Base-by-base conservation (phyloP, 2,113 vertebrate genomes). In the Mesoclemmys tuberculata region DNA sequence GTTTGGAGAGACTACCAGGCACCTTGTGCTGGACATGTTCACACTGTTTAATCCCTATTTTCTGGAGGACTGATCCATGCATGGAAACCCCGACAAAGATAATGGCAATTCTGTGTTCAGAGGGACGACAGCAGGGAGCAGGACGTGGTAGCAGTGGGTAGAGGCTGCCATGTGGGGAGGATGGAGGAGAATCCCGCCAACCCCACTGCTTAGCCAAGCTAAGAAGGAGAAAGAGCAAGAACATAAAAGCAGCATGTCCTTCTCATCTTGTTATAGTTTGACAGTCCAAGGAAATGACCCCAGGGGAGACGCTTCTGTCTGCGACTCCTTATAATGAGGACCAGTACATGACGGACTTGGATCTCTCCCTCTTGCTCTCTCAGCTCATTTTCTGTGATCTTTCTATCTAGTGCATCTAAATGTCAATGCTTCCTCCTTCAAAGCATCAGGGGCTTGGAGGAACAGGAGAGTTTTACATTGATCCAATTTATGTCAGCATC, bases 261-360 rank as follows among this genome's bases (percentile, higher is more conserved):
- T 84, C 55, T 94, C 64, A 91, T 89, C 77, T 90, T 97, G 85
- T 84, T 85, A 54, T 2, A 81, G 41, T 80, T 54, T 91, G 87
- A 96, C 95, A 96, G 84, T 75, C 44, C 68, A 0, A 0, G 75
- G 84, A 96, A 96, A 90, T 31, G 92, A 79, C 21, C 86, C 24
- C 93, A 91, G 24, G 35, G 38, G 46, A 96, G 90, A 93, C 94
- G 74, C 38, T 84, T 83, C 35, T 82, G 38, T 56, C 89, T 74
- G 71, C 38, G 93, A 75, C 44, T 74, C 38, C 77, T 96, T 87
- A 48, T 51, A 56, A 93, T 31, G 54, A 94, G 78, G 93, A 92
- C 90, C 85, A 92, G 82, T 82, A 87, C n/a, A 77, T 77, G 31
- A 92, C 55, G 92, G 93, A 93, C 80, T 94, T 94, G 90, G 56